Percentiles rank a stretch among this genome's conserved stretches.
phyloP scores from a whole-genome alignment of 2,888 invertebrate genomes.

The Pharmacophagus antenor region DNA sequence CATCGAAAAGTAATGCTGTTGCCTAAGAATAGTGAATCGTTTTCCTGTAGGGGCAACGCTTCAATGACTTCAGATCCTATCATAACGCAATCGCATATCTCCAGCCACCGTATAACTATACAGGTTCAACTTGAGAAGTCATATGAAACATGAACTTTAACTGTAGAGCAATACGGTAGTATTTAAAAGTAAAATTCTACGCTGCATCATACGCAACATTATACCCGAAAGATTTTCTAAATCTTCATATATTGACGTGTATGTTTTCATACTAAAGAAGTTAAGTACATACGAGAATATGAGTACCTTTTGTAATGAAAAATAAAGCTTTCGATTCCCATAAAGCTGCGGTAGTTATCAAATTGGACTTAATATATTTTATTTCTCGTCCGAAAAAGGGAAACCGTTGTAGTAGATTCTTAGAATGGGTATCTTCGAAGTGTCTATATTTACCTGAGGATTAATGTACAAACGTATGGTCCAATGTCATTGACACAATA shows the following conservation, averaged over 20 bases:
- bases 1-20: conserved; percentile 36
- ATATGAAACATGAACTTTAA: conserved; percentile 46
- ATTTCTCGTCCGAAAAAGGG: too few relatives aligned
- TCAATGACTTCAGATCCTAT: conserved; percentile 76
- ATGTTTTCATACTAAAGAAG: conserved; percentile 73
- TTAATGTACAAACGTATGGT: too few relatives aligned
- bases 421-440: too few relatives aligned
- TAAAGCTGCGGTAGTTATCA: too few relatives aligned
- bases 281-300: conserved; percentile 74
- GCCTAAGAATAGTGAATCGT: conserved; percentile 48
- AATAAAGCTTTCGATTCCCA: conserved; percentile 4
- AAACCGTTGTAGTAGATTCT: too few relatives aligned
- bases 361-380: too few relatives aligned
- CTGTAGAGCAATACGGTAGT: conserved; percentile 30
- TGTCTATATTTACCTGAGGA: too few relatives aligned
- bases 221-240: conserved; percentile 43
- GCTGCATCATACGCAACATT: conserved; percentile 42
- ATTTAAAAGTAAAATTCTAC: conserved; percentile 31
- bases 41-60: conserved; percentile 60
- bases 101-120: conserved; percentile 44
- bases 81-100: conserved; percentile 78
- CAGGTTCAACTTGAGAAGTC: conserved; percentile 40
- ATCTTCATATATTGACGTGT: conserved; percentile 78
- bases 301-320: conserved; percentile 57
- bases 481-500: too few relatives aligned